Base-by-base conservation (phyloP, 2,113 vertebrate genomes). In the Apistogramma diplotaenia region DNA sequence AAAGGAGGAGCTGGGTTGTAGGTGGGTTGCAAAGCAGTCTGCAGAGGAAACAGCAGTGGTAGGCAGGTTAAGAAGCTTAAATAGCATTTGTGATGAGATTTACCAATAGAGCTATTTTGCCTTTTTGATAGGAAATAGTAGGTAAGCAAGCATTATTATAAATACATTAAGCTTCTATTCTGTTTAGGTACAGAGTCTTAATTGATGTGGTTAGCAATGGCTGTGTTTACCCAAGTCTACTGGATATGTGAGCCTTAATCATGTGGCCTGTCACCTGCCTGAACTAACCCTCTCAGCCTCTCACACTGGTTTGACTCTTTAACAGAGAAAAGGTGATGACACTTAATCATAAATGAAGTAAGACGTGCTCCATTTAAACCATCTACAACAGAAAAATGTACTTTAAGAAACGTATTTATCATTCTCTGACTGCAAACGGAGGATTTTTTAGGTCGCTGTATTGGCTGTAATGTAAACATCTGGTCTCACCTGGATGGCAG, bases 401-500 rank as follows among this genome's bases (percentile, higher is more conserved):
- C 29, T 19, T 70, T 3, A 2, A 18, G 31, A 25, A 65, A 13
- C 21, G 25, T 35, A 65, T 65, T n/a, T 21, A 65, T 65, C 35
- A 2, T 2, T 43, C 35, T 65, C 61, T 70, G 43, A 51, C 43
- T 51, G 49, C 18, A 51, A 31, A 51, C 5, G 25, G 25, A 70
- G 16, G 16, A 29, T 70, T 7, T 33, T 49, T 70, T 12, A 49
- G 25, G 2, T 49, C 29, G 16, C 19, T 70, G 25, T 16, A 19
- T 29, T 70, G 62, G 23, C 29, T 70, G 40, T 9, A 70, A 67
- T 40, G 43, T 46, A 19, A 8, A 19, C 16, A 4, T 9, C 3
- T 3, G 73, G 31, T 51, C 93, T 95, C 86, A 99, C 98, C 96
- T 97, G 97, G 78, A 98, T 89, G 78, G 98, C 98, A 61, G 97